A percentile compares a stretch with the other conserved stretches of the same genome.
These are phyloP conservation scores for Echinops telfairi DNA, from an alignment of 2,113 vertebrate species.

Conservation along the genomic window DNA sequence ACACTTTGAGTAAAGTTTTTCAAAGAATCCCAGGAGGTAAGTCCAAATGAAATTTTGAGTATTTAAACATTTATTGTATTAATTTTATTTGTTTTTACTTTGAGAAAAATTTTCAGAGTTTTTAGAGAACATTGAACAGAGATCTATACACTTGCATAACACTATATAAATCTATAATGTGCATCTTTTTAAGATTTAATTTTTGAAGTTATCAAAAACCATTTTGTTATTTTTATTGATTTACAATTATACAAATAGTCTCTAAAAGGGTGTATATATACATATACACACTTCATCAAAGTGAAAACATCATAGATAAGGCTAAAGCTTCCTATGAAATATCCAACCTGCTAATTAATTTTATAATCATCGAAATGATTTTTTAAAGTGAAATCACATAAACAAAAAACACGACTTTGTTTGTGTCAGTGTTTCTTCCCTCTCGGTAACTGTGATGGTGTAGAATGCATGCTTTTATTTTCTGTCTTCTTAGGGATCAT, in stretches of 20 bases:
- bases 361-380: slow-evolving; percentile 9
- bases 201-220: not conserved
- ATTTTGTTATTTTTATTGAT: not conserved
- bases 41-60: slow-evolving; percentile 50
- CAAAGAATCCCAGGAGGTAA: slow-evolving; percentile 95
- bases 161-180: not conserved
- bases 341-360: not conserved
- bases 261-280: not conserved
- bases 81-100: not conserved
- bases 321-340: not conserved
- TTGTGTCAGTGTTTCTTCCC: not conserved
- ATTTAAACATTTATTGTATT: slow-evolving; percentile 46
- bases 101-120: not conserved
- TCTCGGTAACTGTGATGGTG: not conserved
- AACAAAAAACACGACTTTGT: not conserved
- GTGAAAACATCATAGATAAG: not conserved
- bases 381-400: not conserved
- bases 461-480: not conserved
- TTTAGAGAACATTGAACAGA: not conserved
- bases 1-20: slow-evolving; percentile 97
- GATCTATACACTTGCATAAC: not conserved
- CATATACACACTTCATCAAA: not conserved
- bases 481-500: not conserved
- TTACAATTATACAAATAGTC: not conserved
- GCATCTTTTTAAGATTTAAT: not conserved